Conservation (phyloP, 1,140 invertebrate genomes). For the Cotesia chilonis region DNA sequence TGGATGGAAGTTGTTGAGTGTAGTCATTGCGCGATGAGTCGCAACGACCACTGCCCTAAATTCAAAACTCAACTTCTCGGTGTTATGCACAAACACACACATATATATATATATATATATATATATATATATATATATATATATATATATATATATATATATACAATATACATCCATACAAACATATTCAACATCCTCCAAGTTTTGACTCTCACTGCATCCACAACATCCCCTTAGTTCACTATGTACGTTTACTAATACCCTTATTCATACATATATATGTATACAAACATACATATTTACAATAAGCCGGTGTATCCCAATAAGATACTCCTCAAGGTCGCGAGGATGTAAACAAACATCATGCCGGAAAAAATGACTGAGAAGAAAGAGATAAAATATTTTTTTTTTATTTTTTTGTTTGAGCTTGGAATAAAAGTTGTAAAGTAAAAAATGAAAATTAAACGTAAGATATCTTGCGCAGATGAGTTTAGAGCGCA, state of each 20-base stretch:
- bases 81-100: not conserved
- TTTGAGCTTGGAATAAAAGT: not conserved
- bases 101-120: too few species aligned
- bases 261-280: not conserved
- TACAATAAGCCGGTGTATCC: not conserved
- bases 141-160: too few species aligned
- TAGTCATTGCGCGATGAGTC: slow-evolving; percentile 31
- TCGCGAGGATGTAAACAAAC: slow-evolving; percentile 25
- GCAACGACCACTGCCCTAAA: slow-evolving; percentile 34
- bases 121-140: too few species aligned
- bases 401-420: not conserved
- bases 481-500: slow-evolving; percentile 39
- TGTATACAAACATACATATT: not conserved
- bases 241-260: not conserved
- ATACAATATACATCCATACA: not conserved
- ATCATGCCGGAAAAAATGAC: not conserved
- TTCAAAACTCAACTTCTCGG: slow-evolving; percentile 26
- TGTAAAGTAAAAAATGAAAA: not conserved
- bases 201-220: not conserved
- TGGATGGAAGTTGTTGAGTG: not conserved
- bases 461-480: slow-evolving; percentile 19
- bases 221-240: not conserved
- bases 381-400: not conserved
- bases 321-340: slow-evolving; percentile 9
- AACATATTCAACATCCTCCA: not conserved